phyloP scores from a whole-genome alignment of 2,113 vertebrate species.

The Ictalurus punctatus region DNA sequence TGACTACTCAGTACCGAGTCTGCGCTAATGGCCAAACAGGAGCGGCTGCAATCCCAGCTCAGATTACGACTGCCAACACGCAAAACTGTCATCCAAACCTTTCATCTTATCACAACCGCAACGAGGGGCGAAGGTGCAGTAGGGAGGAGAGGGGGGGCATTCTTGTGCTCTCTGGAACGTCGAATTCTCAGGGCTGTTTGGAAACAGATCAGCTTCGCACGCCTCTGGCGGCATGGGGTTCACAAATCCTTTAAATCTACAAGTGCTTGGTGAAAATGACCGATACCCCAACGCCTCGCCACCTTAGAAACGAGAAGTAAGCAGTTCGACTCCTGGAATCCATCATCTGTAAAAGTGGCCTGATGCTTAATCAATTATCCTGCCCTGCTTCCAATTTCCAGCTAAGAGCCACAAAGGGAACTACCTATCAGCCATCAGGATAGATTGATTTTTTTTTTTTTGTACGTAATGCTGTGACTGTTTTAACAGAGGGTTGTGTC shows the following conservation, averaged over 20 bases:
- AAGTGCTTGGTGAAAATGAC: background rate
- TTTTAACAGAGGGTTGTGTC: constrained; percentile 55
- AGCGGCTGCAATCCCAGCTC: background rate
- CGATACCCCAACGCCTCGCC: background rate
- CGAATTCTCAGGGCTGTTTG: constrained; percentile 6
- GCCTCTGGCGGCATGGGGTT: background rate
- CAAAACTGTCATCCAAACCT: constrained; percentile 3
- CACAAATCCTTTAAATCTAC: constrained; percentile 9
- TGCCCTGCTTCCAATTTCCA: constrained; percentile 61
- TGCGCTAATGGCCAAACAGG: background rate
- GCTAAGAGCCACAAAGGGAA: constrained; percentile 57
- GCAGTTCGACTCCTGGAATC: constrained; percentile 58
- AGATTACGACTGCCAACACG: background rate
- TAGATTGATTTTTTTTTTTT: constrained; percentile 65
- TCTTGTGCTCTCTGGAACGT: constrained; percentile 2
- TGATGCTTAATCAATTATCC: constrained; percentile 74
- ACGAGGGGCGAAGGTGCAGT: background rate
- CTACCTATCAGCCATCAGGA: constrained; percentile 58
- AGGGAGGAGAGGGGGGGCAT: accelerated
- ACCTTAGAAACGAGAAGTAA: constrained; percentile 53
- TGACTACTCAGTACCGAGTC: constrained; percentile 18
- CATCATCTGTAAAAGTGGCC: constrained; percentile 66
- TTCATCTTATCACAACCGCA: constrained; percentile 1
- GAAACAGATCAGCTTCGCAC: background rate
- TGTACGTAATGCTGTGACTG: constrained; percentile 62